A percentile compares a stretch with the other conserved stretches of the same genome.
Evolutionary conservation across 1,140 invertebrate species (phyloP).

Genomic region (Lerema accius): DNA sequence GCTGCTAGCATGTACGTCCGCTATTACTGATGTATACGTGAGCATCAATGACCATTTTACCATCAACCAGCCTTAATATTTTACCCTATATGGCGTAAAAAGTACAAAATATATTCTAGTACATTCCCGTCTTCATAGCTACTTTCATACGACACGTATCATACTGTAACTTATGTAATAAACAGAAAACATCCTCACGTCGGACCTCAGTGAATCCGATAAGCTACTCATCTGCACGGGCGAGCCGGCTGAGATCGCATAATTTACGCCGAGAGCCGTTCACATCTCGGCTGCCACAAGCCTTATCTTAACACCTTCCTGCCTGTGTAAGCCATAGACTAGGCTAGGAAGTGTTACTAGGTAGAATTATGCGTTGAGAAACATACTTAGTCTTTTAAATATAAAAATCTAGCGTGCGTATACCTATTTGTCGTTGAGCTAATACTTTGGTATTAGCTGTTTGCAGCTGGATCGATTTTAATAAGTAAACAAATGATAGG

Average conservation of each 20-base stretch:
- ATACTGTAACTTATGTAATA: conserved; percentile 4
- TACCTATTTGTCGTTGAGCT: too few species aligned
- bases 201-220: conserved; percentile 17
- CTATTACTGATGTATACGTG: too few species aligned
- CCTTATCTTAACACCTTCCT: conserved; percentile 31
- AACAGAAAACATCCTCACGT: conserved; percentile 7
- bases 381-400: not conserved
- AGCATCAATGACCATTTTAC: too few species aligned
- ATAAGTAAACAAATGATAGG: too few species aligned
- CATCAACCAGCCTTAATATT: too few species aligned
- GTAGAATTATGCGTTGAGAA: not conserved
- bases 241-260: conserved; percentile 15
- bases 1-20: too few species aligned
- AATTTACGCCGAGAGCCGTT: conserved; percentile 19
- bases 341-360: not conserved
- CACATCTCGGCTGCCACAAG: conserved; percentile 12
- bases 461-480: too few species aligned
- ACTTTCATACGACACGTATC: not conserved
- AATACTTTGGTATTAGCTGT: too few species aligned
- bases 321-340: conserved; percentile 3
- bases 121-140: not conserved
- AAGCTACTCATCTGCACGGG: conserved; percentile 21
- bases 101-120: not conserved
- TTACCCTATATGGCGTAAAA: too few species aligned
- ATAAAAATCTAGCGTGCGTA: too few species aligned